Percentiles rank a stretch among this genome's conserved stretches.
Conservation (phyloP, 2,888 invertebrate species). For the Oscheius sp. region DNA sequence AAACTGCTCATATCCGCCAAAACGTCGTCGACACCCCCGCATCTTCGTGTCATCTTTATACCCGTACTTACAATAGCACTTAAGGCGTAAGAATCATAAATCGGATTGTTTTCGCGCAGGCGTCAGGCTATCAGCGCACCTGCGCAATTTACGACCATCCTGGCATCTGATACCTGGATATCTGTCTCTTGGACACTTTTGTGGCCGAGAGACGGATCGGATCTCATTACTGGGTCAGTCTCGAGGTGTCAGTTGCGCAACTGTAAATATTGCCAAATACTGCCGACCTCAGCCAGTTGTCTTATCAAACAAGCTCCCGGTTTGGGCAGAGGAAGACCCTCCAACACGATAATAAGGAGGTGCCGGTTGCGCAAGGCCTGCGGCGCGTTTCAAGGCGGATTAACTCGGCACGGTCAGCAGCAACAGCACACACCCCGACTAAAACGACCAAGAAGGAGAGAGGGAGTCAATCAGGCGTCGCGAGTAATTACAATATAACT, state of each 20-base stretch:
- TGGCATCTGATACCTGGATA: not conserved
- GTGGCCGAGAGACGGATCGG: too few species aligned
- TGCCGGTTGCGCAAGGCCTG: constrained; percentile 34
- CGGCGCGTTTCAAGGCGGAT: constrained; percentile 30
- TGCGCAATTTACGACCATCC: constrained; percentile 29
- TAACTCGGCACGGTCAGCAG: constrained; percentile 26
- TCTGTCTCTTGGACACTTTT: not conserved
- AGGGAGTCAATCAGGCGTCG: constrained; percentile 14
- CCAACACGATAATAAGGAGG: constrained; percentile 27
- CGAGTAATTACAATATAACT: constrained; percentile 24
- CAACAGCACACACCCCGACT: constrained; percentile 29
- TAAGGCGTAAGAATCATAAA: constrained; percentile 32
- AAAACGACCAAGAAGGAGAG: not conserved
- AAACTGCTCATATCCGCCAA: too few species aligned
- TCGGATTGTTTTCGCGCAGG: constrained; percentile 39
- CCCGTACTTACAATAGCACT: not conserved
- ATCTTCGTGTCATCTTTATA: too few species aligned
- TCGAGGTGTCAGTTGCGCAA: constrained; percentile 16
- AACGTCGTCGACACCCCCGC: too few species aligned
- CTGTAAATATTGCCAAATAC: constrained; percentile 4
- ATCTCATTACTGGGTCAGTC: not conserved
- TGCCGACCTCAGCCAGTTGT: not conserved
- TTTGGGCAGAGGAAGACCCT: not conserved
- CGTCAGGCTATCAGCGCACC: constrained; percentile 35
- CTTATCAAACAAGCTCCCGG: too few species aligned